A percentile compares a stretch with the other conserved stretches of the same genome.
These are phyloP conservation scores for Trematomus loennbergii DNA, from an alignment of 2,113 vertebrate species.

Conservation along the genomic window DNA sequence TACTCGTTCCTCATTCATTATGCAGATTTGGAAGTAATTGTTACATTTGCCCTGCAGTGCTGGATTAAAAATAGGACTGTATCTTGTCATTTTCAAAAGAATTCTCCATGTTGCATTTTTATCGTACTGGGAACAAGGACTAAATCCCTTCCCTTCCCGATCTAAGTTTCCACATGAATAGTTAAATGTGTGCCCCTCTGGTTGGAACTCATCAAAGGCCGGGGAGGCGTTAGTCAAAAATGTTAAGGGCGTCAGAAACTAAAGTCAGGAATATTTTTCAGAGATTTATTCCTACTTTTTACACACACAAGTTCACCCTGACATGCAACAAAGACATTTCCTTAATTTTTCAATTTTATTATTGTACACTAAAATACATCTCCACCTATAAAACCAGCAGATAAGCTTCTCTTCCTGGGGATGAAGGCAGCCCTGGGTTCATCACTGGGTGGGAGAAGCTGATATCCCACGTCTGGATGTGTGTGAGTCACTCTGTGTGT, in stretches of 20 bases:
- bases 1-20: slow-evolving; percentile 88
- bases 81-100: slow-evolving; percentile 77
- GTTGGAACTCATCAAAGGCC: slow-evolving; percentile 63
- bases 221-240: slow-evolving; percentile 32
- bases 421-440: slow-evolving; percentile 46
- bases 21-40: slow-evolving; percentile 89
- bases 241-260: slow-evolving; percentile 37
- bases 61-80: slow-evolving; percentile 88
- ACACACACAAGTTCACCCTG: not conserved
- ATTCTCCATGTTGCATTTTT: slow-evolving; percentile 77
- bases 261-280: slow-evolving; percentile 16
- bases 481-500: not conserved
- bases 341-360: not conserved
- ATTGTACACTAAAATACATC: not conserved
- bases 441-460: slow-evolving; percentile 57
- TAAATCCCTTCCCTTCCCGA: slow-evolving; percentile 60
- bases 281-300: slow-evolving; percentile 2
- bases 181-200: slow-evolving; percentile 80
- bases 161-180: slow-evolving; percentile 83
- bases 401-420: slow-evolving; percentile 36
- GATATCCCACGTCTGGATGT: slow-evolving; percentile 45
- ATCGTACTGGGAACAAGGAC: slow-evolving; percentile 74
- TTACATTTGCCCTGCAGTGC: slow-evolving; percentile 89
- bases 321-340: not conserved
- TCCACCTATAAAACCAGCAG: slow-evolving; percentile 6